These are phyloP conservation scores for Caenorhabditis elegans DNA, from an alignment of 1,140 invertebrate species.

Conservation along the genomic window WBcel235 BX284604.4:6576001-6576500, in stretches of 20 bases:
- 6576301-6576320: neutral
- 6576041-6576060: neutral
- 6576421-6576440: too few species aligned
- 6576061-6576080: neutral
- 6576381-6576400: too few species aligned
- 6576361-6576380: too few species aligned
- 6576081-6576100: neutral
- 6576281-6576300: neutral
- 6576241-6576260: neutral
- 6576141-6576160: neutral
- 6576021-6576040: neutral
- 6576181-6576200: neutral
- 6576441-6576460: too few species aligned
- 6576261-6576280: neutral
- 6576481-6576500: too few species aligned
- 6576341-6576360: neutral
- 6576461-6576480: too few species aligned
- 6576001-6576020: too few species aligned
- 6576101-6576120: neutral
- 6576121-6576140: neutral
- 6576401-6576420: too few species aligned
- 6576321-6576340: neutral
- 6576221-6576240: slow-evolving; percentile 5
- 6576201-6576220: slow-evolving; percentile 10
- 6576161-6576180: neutral